phyloP scores from a whole-genome alignment of 2,797 vertebrate species.

The Picus viridis region DNA sequence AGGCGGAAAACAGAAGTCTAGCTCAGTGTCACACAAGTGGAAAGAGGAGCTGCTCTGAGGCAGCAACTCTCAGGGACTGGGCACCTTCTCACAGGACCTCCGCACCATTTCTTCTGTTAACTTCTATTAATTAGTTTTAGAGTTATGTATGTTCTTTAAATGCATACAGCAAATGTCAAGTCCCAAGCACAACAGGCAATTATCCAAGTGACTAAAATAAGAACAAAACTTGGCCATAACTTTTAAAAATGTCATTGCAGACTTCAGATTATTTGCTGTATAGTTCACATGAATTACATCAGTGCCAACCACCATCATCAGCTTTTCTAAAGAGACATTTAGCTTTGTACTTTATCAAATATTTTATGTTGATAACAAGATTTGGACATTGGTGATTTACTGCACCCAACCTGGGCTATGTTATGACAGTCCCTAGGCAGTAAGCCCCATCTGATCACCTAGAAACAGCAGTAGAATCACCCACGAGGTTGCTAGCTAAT shows the following conservation, averaged over 20 bases:
- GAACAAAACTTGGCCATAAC: background rate
- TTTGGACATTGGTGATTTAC: background rate
- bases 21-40: background rate
- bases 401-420: background rate
- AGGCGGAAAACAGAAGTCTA: background rate
- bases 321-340: slow-evolving; percentile 1
- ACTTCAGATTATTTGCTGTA: background rate
- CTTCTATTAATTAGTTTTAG: background rate
- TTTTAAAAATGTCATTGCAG: background rate
- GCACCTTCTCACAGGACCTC: background rate
- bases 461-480: background rate
- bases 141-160: background rate
- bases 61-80: background rate
- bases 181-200: background rate
- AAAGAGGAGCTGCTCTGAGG: background rate
- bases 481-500: background rate
- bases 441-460: slow-evolving; percentile 6
- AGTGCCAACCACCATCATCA: background rate
- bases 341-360: slow-evolving; percentile 23
- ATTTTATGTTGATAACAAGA: slow-evolving; percentile 19
- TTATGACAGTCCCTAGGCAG: slow-evolving; percentile 7
- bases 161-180: background rate
- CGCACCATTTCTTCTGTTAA: background rate
- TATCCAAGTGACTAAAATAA: slow-evolving; percentile 22
- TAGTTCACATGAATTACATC: background rate